phyloP scores from a whole-genome alignment of 2,888 invertebrate species.

The Acrocera orbiculus region DNA sequence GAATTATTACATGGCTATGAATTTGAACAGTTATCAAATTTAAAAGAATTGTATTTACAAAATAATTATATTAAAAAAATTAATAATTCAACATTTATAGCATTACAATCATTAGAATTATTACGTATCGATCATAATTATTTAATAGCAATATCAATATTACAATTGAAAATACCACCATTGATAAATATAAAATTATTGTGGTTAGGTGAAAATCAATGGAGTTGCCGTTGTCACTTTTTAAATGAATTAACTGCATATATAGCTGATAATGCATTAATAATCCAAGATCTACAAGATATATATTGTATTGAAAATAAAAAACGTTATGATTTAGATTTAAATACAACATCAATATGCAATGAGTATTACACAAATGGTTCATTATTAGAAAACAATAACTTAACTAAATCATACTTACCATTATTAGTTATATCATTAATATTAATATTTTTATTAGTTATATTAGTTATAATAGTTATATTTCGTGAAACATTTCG shows the following conservation, averaged over 20 bases:
- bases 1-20: conserved; percentile 68
- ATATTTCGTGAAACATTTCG: conserved; percentile 70
- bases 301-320: conserved; percentile 60
- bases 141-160: conserved; percentile 62
- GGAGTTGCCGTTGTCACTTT: conserved; percentile 85
- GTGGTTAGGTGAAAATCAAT: conserved; percentile 58
- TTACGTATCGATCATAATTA: conserved; percentile 72
- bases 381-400: conserved; percentile 59
- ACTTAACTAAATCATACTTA: conserved; percentile 63
- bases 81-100: conserved; percentile 61
- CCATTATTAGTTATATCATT: conserved; percentile 67
- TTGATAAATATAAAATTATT: conserved; percentile 30
- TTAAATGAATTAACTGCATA: conserved; percentile 69
- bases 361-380: conserved; percentile 70
- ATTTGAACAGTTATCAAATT: conserved; percentile 62
- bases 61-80: conserved; percentile 67
- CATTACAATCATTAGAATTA: conserved; percentile 60
- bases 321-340: conserved; percentile 60
- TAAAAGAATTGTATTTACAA: conserved; percentile 70
- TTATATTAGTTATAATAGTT: conserved; percentile 59
- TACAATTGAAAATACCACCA: conserved; percentile 39
- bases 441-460: conserved; percentile 55
- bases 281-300: conserved; percentile 62
- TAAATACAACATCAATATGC: conserved; percentile 64
- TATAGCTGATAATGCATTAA: conserved; percentile 65